These are phyloP conservation scores for Phaenicophaeus curvirostris DNA, from an alignment of 2,797 vertebrate species.

Conservation along the genomic window DNA sequence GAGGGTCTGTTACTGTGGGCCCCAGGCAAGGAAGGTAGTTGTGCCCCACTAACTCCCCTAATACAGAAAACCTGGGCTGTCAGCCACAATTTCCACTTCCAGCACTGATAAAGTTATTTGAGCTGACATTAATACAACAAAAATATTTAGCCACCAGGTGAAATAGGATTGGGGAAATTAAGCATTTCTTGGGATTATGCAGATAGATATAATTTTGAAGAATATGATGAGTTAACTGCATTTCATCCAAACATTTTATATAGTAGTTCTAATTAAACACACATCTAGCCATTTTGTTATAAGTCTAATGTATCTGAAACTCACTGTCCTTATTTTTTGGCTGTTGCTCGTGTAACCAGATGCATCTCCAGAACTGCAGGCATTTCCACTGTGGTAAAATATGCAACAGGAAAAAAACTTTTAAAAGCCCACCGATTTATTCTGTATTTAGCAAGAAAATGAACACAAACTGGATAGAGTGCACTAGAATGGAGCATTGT, in stretches of 20 bases:
- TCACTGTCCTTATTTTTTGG: slow-evolving; percentile 56
- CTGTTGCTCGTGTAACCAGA: slow-evolving; percentile 3
- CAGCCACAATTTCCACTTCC: not conserved
- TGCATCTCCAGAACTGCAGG: slow-evolving; percentile 23
- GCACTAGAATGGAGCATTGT: not conserved
- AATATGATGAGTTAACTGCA: not conserved
- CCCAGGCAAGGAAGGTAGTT: not conserved
- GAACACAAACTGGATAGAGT: not conserved
- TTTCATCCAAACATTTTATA: not conserved
- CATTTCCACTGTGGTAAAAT: slow-evolving; percentile 45
- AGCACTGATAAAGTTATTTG: not conserved
- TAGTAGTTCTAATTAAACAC: not conserved
- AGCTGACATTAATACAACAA: not conserved
- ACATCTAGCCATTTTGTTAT: not conserved
- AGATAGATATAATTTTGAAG: not conserved
- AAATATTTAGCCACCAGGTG: not conserved
- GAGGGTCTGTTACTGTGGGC: not conserved
- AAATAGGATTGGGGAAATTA: not conserved
- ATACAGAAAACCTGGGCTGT: not conserved
- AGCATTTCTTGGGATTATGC: not conserved
- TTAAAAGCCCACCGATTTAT: not conserved
- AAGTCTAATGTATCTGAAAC: slow-evolving; percentile 23
- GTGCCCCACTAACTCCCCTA: not conserved
- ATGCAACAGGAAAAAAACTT: slow-evolving; percentile 18
- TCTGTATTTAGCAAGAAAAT: not conserved